Evolutionary conservation across 2,888 invertebrate species (phyloP).

Genomic region (Eueremaeus valkanovi): DNA sequence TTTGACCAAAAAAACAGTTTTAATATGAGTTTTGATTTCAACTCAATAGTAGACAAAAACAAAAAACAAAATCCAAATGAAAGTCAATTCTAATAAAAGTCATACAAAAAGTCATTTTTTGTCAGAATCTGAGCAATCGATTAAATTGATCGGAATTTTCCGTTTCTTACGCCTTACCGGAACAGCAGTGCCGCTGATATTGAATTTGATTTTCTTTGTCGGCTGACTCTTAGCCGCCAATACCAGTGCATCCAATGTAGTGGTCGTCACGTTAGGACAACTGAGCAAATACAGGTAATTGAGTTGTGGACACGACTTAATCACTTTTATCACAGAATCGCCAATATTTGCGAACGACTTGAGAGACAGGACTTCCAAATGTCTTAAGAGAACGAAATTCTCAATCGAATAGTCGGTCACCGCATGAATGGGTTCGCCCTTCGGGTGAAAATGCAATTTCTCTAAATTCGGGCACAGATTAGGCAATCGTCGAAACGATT

Average conservation of each 20-base stretch:
- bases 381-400: neutral
- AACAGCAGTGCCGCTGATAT: neutral
- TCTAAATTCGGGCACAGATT: slow-evolving; percentile 2
- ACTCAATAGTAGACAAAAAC: too few relatives aligned
- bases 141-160: slow-evolving; percentile 12
- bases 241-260: neutral
- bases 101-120: too few relatives aligned
- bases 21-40: too few relatives aligned
- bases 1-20: too few relatives aligned
- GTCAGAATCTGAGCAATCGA: too few relatives aligned
- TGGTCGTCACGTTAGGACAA: neutral
- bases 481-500: neutral
- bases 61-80: too few relatives aligned
- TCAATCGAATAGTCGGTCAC: neutral
- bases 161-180: neutral
- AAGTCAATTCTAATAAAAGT: too few relatives aligned
- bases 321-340: slow-evolving; percentile 1
- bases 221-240: neutral
- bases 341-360: neutral
- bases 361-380: neutral
- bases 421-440: neutral
- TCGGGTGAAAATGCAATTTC: neutral
- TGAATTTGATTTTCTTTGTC: neutral
- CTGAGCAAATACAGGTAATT: neutral
- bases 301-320: neutral